Conservation (phyloP, 92 coral and sea anemone genomes). For the Heliopora coerulea region DNA sequence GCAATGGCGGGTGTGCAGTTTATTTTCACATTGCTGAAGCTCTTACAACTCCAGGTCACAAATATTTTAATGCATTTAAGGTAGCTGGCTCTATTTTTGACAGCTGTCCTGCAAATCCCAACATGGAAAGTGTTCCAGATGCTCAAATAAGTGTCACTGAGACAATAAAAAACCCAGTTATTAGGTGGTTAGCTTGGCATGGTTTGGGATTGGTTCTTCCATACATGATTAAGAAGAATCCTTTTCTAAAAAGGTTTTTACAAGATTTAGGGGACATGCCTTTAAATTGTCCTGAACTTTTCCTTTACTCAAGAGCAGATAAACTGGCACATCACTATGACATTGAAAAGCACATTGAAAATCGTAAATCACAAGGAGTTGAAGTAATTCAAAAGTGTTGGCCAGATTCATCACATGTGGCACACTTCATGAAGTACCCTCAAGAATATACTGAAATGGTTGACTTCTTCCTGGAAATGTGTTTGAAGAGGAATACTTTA, state of each 20-base stretch:
- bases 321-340: slow-evolving; percentile 66
- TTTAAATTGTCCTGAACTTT: slow-evolving; percentile 59
- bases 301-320: slow-evolving; percentile 79
- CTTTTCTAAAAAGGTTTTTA: slow-evolving; percentile 63
- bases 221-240: slow-evolving; percentile 50
- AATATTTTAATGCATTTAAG: slow-evolving; percentile 52
- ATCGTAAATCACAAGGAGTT: slow-evolving; percentile 61
- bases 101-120: slow-evolving; percentile 83
- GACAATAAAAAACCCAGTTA: slow-evolving; percentile 55
- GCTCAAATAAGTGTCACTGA: slow-evolving; percentile 75
- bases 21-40: slow-evolving; percentile 68
- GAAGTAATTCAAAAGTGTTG: slow-evolving; percentile 67
- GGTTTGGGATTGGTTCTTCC: slow-evolving; percentile 57
- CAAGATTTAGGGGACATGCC: slow-evolving; percentile 51
- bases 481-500: slow-evolving; percentile 33
- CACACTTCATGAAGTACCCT: slow-evolving; percentile 78
- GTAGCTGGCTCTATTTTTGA: slow-evolving; percentile 89
- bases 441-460: slow-evolving; percentile 65
- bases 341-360: slow-evolving; percentile 58
- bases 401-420: slow-evolving; percentile 83
- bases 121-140: slow-evolving; percentile 59
- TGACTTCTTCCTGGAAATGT: slow-evolving; percentile 61
- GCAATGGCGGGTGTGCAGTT: slow-evolving; percentile 78
- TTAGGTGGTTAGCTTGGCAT: slow-evolving; percentile 59
- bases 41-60: slow-evolving; percentile 45